These are phyloP conservation scores for Dissostichus mawsoni DNA, from an alignment of 2,113 vertebrate genomes.

Conservation along the genomic window DNA sequence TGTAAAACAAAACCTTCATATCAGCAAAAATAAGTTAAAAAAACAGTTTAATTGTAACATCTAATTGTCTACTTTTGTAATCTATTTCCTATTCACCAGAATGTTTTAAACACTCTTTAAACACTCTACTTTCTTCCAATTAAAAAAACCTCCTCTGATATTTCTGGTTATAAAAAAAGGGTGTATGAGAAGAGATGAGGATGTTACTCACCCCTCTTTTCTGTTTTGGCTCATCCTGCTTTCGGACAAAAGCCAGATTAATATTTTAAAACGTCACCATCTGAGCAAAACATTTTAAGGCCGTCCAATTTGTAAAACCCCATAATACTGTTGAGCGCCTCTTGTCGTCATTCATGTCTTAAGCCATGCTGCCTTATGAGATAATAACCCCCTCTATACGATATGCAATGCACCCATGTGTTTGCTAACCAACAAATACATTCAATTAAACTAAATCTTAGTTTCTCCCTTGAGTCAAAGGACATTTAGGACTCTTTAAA, in stretches of 20 bases:
- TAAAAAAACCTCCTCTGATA: not conserved
- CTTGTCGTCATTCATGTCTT: conserved; percentile 71
- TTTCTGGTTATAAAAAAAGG: conserved; percentile 20
- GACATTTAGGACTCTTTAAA: conserved; percentile 13
- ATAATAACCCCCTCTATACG: conserved; percentile 51
- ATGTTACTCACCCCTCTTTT: not conserved
- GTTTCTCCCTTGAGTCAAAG: conserved; percentile 37
- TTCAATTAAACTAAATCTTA: conserved; percentile 24
- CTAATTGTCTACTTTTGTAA: conserved; percentile 75
- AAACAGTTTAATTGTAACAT: conserved; percentile 32
- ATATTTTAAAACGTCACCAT: conserved; percentile 39
- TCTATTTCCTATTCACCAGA: conserved; percentile 60
- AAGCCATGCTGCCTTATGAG: conserved; percentile 82
- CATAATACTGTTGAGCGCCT: conserved; percentile 36
- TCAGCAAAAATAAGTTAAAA: conserved; percentile 38
- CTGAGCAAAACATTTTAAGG: conserved; percentile 32
- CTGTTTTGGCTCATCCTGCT: not conserved
- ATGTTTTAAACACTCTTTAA: conserved; percentile 55
- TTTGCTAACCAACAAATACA: conserved; percentile 49
- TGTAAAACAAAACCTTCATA: conserved; percentile 59
- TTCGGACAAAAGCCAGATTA: conserved; percentile 40
- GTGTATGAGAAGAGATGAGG: not conserved
- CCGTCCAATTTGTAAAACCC: conserved; percentile 29
- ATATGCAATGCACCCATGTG: conserved; percentile 60
- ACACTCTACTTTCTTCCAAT: conserved; percentile 43